Base-by-base conservation (phyloP, 2,113 vertebrate species). In the Chlamydotis undulata region DNA sequence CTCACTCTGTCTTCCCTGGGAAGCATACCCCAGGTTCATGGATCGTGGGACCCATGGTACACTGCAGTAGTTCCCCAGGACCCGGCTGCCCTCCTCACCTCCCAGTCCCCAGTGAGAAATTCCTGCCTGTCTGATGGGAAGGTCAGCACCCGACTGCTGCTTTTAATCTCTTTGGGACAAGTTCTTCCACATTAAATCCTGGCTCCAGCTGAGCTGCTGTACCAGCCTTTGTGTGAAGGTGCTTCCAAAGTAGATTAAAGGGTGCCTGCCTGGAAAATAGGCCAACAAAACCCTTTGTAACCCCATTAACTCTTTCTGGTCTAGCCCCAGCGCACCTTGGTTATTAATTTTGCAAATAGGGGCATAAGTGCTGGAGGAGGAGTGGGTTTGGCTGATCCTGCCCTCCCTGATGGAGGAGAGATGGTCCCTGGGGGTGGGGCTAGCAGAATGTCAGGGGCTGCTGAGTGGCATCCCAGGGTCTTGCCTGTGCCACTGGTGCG, bases 231-330 rank as follows among this genome's bases (percentile, higher is more conserved):
- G 93, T 92, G 75, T 78, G 83, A 94, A 97, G 95, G 96, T 96
- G 91, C 93, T 97, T 97, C 93, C 83, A 97, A 97, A 97, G 94
- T 93, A 96, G 97, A 97, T 97, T 97, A 97, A 96, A 94, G 84
- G 84, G 94, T 93, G 90, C 89, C 95, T 94, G 96, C 65, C 61
- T 96, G 94, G 82, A 93, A 93, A 94, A 91, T 96, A 97, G 96
- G 97, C 94, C 95, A 96, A 82, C 87, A 87, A 71, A 96, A 96
- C 87, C 96, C 89, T 94, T 89, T 4, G 4, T 96, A 96, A 97
- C 87, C 92, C 75, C 37, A 56, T 97, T 97, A 97, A 97, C 92
- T 55, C 79, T 19, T 85, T 63, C 56, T 76, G 43, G 31, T 79
- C 79, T 41, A 61, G 69, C 53, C 57, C 25, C 15, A 39, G 15